phyloP scores from a whole-genome alignment of 2,797 vertebrate species.

The Cyclura pinguis region DNA sequence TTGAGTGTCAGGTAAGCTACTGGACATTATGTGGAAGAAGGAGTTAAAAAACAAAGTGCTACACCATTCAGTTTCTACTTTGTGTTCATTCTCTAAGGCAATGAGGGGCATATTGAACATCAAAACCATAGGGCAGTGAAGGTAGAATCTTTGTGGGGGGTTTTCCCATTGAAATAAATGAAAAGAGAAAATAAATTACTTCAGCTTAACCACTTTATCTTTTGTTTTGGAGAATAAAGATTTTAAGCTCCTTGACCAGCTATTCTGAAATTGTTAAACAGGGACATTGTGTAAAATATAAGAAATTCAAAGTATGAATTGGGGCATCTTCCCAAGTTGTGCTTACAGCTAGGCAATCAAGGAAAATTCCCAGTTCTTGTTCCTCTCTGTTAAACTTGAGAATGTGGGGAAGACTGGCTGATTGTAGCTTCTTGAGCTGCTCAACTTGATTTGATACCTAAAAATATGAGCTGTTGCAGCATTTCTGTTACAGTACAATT shows the following conservation, averaged over 20 bases:
- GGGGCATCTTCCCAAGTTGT: background rate
- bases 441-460: background rate
- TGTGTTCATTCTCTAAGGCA: background rate
- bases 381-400: background rate
- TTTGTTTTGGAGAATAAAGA: background rate
- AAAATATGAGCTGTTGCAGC: background rate
- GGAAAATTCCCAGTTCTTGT: background rate
- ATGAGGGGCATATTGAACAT: background rate
- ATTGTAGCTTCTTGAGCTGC: background rate
- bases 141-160: background rate
- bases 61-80: background rate
- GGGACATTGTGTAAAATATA: background rate
- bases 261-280: background rate
- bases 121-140: background rate
- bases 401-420: background rate
- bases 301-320: background rate
- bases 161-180: background rate
- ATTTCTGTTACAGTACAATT: background rate
- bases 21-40: background rate
- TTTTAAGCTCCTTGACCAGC: background rate
- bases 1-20: background rate
- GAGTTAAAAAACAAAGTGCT: background rate
- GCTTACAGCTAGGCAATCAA: background rate
- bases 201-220: background rate
- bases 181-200: background rate